Conservation (phyloP, 2,113 vertebrate species). For the Rhabdornis inornatus region DNA sequence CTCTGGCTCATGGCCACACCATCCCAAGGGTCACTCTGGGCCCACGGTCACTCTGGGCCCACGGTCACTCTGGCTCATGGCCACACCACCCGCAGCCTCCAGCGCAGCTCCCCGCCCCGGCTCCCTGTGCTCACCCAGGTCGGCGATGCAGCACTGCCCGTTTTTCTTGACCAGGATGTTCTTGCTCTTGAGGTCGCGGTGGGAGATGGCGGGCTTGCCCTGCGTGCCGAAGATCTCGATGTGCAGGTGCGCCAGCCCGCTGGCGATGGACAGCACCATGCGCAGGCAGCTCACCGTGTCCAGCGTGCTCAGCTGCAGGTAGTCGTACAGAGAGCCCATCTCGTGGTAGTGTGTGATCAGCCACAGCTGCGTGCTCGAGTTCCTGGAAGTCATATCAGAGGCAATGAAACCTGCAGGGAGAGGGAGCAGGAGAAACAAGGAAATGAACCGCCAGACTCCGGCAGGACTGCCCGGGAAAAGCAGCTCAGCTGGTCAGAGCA, state of each 20-base stretch:
- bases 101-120: too few relatives aligned
- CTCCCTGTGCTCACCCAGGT: constrained; percentile 77
- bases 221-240: constrained; percentile 99
- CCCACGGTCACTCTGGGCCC: too few relatives aligned
- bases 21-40: too few relatives aligned
- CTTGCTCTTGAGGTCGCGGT: constrained; percentile 97
- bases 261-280: constrained; percentile 91
- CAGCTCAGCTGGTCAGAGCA: background rate
- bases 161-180: constrained; percentile 97
- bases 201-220: constrained; percentile 95
- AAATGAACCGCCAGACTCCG: background rate
- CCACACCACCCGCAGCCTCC: too few relatives aligned
- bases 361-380: constrained; percentile 98
- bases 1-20: too few relatives aligned
- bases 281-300: constrained; percentile 90
- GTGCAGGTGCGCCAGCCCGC: constrained; percentile 92
- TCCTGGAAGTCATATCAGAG: constrained; percentile 97
- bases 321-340: constrained; percentile 96
- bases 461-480: background rate
- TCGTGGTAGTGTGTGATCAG: constrained; percentile 98
- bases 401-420: constrained; percentile 87
- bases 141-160: constrained; percentile 97
- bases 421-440: background rate
- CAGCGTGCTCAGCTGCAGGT: constrained; percentile 92
- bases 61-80: too few relatives aligned